phyloP scores from a whole-genome alignment of 2,888 invertebrate genomes.

The Trilocha varians region DNA sequence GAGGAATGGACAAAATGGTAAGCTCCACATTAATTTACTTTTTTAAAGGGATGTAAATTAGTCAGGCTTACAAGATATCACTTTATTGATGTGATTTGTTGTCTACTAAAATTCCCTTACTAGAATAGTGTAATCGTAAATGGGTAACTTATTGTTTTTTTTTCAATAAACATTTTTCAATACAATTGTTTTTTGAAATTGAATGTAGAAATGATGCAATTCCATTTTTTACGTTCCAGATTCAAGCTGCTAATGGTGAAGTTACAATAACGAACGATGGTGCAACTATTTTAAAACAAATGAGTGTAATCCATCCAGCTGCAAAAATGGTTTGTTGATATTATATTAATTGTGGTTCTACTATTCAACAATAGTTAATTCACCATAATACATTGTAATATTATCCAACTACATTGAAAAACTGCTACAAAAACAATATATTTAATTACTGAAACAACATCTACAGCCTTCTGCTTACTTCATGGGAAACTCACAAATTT shows the following conservation, averaged over 20 bases:
- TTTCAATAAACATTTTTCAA: no score
- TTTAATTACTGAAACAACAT: no score
- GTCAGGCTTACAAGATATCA: neutral
- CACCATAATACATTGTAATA: no score
- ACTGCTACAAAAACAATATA: no score
- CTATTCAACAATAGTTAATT: no score
- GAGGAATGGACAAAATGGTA: conserved; percentile 99
- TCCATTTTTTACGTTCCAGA: no score
- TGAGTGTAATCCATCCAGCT: conserved; percentile 98
- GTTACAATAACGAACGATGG: conserved; percentile 99
- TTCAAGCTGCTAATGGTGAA: conserved; percentile 96
- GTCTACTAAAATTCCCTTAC: neutral
- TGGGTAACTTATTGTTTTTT: neutral
- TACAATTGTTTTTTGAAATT: no score
- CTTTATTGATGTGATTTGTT: neutral
- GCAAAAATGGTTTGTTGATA: conserved; percentile 93
- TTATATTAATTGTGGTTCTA: no score
- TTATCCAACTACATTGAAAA: no score
- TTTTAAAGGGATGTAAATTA: neutral
- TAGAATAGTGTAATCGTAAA: neutral
- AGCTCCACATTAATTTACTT: conserved; percentile 11
- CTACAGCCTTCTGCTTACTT: no score
- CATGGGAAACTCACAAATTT: no score
- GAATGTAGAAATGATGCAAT: no score
- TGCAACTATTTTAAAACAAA: conserved; percentile 98